Evolutionary conservation across 2,113 vertebrate species (phyloP), one percentile per base, ranked within the genome.

Genomic region (Oreochromis niloticus): DNA sequence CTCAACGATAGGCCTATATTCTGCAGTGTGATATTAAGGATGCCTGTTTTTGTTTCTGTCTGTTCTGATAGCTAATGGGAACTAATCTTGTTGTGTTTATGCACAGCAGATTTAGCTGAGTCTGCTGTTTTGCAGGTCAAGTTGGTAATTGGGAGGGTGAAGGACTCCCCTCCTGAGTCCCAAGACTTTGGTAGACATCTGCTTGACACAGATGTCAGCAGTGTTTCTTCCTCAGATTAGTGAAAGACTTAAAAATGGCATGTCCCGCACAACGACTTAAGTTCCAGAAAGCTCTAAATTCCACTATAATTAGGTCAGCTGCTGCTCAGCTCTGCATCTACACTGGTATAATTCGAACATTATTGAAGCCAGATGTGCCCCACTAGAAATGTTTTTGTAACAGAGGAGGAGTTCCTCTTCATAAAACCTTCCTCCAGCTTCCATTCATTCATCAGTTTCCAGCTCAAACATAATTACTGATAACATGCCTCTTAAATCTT

Each of bases 241-340:
- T 27, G 80, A 66, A 83, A 59, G 66, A 87, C 89, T 91, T 93
- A 63, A 92, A 90, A 92, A 86, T 56, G 39, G 52, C 91, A 79
- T 43, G 82, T 85, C 83, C 16, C 12, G 81, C 84, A 82, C 16
- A 80, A 81, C 14, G 19, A 89, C 89, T 93, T 92, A 91, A 73
- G 71, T 91, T 90, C 30, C 4, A 12, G 34, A 85, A 87, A 89
- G 81, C 90, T 89, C 81, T 8, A 82, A 55, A 93, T 90, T 89
- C 85, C 63, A 36, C 43, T 55, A 87, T 93, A 95, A 93, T 92
- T 93, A 90, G 91, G 94, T 94, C 93, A 92, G 59, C 86, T 90
- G 88, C 90, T 92, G 81, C 91, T 94, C 81, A 85, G 84, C 84
- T 73, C 48, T 85, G 43, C 17, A 17, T 85, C 59, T 48, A 27